Evolutionary conservation across 2,888 invertebrate genomes (phyloP).

Genomic region (Sarcophaga variegata): DNA sequence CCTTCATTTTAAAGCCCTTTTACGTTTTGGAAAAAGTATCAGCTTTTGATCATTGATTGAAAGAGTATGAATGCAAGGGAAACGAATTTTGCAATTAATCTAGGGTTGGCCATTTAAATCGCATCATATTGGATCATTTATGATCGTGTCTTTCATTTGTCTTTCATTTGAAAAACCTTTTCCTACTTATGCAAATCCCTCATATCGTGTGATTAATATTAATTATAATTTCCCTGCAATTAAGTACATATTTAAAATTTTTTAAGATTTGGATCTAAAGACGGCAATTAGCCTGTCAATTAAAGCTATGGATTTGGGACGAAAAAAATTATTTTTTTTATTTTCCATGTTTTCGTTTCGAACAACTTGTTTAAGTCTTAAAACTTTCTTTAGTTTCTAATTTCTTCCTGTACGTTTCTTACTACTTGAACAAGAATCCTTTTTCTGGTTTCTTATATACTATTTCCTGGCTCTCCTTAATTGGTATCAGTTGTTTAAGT

Average conservation of each 20-base stretch:
- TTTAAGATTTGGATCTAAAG: background rate
- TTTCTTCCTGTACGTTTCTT: background rate
- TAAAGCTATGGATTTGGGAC: too few relatives aligned
- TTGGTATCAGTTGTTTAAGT: slow-evolving; percentile 77
- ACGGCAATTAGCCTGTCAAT: too few relatives aligned
- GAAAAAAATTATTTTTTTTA: too few relatives aligned
- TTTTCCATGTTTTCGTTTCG: too few relatives aligned
- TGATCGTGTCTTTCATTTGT: too few relatives aligned
- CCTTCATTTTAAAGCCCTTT: too few relatives aligned
- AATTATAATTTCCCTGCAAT: background rate
- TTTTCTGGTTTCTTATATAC: slow-evolving; percentile 14
- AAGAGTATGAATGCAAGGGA: too few relatives aligned
- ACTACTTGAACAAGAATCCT: background rate
- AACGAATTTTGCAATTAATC: too few relatives aligned
- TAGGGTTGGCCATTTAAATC: too few relatives aligned
- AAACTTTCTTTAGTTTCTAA: background rate
- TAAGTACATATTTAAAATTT: background rate
- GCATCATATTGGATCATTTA: too few relatives aligned
- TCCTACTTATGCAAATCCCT: background rate
- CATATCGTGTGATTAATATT: background rate
- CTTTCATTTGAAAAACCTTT: background rate
- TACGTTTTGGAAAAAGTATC: too few relatives aligned
- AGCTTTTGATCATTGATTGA: too few relatives aligned
- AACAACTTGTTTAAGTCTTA: background rate
- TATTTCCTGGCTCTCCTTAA: slow-evolving; percentile 75